Conservation (phyloP, 2,113 vertebrate genomes). For the Plectropomus leopardus region DNA sequence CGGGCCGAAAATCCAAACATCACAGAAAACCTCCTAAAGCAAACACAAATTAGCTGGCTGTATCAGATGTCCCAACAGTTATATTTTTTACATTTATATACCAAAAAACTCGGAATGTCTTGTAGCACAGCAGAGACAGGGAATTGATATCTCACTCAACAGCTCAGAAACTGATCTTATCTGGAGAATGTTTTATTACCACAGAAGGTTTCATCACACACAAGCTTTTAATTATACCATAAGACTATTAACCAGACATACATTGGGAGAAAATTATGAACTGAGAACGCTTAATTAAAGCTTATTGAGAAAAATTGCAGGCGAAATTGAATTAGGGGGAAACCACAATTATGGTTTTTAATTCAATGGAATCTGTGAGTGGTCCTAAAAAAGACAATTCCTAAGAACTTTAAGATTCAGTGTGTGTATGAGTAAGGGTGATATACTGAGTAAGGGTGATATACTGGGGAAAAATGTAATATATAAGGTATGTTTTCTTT, state of each 20-base stretch:
- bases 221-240: constrained; percentile 50
- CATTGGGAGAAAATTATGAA: constrained; percentile 38
- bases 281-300: constrained; percentile 52
- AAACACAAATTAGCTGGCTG: constrained; percentile 51
- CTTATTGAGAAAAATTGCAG: constrained; percentile 48
- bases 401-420: not conserved
- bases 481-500: too few relatives aligned
- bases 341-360: constrained; percentile 42
- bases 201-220: constrained; percentile 40
- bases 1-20: constrained; percentile 56
- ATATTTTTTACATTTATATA: constrained; percentile 33
- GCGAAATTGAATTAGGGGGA: constrained; percentile 56
- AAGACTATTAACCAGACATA: constrained; percentile 39
- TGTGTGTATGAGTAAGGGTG: too few relatives aligned
- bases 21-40: constrained; percentile 45
- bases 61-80: constrained; percentile 30
- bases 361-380: constrained; percentile 24
- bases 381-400: constrained; percentile 4
- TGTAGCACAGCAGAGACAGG: not conserved
- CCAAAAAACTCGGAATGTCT: constrained; percentile 2
- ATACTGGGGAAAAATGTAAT: too few relatives aligned
- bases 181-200: constrained; percentile 29
- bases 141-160: constrained; percentile 9
- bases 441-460: too few relatives aligned
- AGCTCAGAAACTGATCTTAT: constrained; percentile 18